Conservation (phyloP, 2,888 invertebrate species). For the Torymus texanus region DNA sequence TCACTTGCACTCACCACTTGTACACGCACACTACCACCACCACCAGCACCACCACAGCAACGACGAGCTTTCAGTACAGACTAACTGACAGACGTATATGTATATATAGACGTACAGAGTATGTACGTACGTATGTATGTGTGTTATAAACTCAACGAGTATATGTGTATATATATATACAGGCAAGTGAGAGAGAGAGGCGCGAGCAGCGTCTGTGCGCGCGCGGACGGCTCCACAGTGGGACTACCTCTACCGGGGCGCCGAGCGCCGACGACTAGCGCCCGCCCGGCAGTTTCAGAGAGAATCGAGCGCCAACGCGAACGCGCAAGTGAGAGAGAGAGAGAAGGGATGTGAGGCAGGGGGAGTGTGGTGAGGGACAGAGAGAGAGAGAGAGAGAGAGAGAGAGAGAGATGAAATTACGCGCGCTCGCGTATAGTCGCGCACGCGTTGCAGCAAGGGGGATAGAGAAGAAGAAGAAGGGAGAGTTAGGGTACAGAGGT, state of each 20-base stretch:
- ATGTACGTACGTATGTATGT: not conserved
- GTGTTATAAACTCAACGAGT: too few relatives aligned
- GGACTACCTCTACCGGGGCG: conserved; percentile 40
- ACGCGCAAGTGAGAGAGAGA: conserved; percentile 24
- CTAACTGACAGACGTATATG: too few relatives aligned
- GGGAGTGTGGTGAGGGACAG: not conserved
- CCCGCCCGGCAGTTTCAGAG: conserved; percentile 37
- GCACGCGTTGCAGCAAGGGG: not conserved
- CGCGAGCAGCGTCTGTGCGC: not conserved
- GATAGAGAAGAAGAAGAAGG: conserved; percentile 13
- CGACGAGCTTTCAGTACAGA: too few relatives aligned
- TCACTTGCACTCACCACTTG: too few relatives aligned
- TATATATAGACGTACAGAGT: too few relatives aligned
- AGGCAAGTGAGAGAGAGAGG: not conserved
- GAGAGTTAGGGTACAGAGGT: conserved; percentile 14
- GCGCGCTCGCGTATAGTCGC: too few relatives aligned
- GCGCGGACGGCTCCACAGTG: conserved; percentile 41
- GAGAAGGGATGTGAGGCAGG: not conserved
- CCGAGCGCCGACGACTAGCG: conserved; percentile 31
- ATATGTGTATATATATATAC: not conserved
- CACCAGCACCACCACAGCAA: too few relatives aligned
- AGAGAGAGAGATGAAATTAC: not conserved
- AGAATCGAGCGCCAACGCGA: conserved; percentile 39
- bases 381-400: conserved; percentile 13
- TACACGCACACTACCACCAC: too few relatives aligned